Evolutionary conservation across 2,113 vertebrate species (phyloP).

Genomic region (Plecturocebus donacophilus): DNA sequence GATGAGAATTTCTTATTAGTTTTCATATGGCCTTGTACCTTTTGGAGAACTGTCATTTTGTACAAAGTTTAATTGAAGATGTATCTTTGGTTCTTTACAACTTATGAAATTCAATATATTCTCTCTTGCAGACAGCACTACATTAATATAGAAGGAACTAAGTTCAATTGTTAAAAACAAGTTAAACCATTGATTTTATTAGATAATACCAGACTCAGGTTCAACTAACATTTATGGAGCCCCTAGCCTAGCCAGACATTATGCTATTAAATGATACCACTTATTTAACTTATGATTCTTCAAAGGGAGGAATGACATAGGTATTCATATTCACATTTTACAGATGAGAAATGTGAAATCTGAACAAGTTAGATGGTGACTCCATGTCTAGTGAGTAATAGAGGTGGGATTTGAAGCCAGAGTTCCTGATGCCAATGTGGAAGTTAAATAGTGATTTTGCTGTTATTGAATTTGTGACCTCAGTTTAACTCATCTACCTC

Average conservation of each 20-base stretch:
- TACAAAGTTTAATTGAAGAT: conserved; percentile 43
- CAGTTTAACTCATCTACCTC: not conserved
- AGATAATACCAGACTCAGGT: not conserved
- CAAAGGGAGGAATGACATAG: not conserved
- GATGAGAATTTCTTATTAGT: conserved; percentile 36
- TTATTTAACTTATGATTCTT: not conserved
- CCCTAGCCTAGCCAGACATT: not conserved
- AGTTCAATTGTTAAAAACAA: conserved; percentile 43
- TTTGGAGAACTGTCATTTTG: conserved; percentile 44
- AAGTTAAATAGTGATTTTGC: conserved; percentile 7
- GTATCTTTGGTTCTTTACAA: not conserved
- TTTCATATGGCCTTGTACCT: not conserved
- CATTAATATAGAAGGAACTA: conserved; percentile 32
- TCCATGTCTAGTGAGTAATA: not conserved
- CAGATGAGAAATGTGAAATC: not conserved
- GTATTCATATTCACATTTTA: not conserved
- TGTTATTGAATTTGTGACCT: not conserved
- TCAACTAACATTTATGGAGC: not conserved
- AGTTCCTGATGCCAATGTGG: not conserved
- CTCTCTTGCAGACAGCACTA: not conserved
- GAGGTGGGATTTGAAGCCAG: not conserved
- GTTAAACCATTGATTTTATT: conserved; percentile 27
- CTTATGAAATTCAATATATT: not conserved
- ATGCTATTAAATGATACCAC: not conserved
- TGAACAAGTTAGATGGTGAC: not conserved